Evolutionary conservation across 1,140 invertebrate genomes (phyloP).

Genomic region (Himalopsyche phryganea): DNA sequence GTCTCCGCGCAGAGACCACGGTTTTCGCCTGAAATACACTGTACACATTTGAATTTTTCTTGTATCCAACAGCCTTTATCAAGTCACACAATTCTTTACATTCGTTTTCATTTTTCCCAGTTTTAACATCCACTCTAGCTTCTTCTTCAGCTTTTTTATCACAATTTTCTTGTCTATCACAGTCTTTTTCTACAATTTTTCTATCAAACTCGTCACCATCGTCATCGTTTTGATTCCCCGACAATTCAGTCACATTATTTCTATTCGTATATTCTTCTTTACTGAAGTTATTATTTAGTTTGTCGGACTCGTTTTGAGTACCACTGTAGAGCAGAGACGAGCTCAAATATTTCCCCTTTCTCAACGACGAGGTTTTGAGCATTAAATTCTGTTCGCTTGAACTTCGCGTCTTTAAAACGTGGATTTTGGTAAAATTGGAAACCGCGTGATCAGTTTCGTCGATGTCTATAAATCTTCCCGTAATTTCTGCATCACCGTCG

Average conservation of each 20-base stretch:
- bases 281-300: constrained; percentile 43
- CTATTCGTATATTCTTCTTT: background rate
- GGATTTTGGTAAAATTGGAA: constrained; percentile 47
- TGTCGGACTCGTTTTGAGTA: constrained; percentile 35
- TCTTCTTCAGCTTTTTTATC: no score
- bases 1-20: constrained; percentile 44
- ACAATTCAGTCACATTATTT: no score
- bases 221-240: no score
- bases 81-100: constrained; percentile 17
- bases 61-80: constrained; percentile 48
- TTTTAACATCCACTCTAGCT: no score
- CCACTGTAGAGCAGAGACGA: constrained; percentile 32
- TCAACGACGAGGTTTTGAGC: constrained; percentile 44
- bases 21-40: constrained; percentile 51
- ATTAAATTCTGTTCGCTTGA: constrained; percentile 51
- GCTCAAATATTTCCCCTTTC: constrained; percentile 40
- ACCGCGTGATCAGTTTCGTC: constrained; percentile 46
- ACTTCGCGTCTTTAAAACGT: constrained; percentile 50
- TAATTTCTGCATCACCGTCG: constrained; percentile 49
- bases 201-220: background rate
- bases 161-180: background rate
- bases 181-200: constrained; percentile 1
- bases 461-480: constrained; percentile 46
- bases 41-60: constrained; percentile 52
- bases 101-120: constrained; percentile 3